Conservation (phyloP, 2,888 invertebrate genomes). For the Frankliniella intonsa region DNA sequence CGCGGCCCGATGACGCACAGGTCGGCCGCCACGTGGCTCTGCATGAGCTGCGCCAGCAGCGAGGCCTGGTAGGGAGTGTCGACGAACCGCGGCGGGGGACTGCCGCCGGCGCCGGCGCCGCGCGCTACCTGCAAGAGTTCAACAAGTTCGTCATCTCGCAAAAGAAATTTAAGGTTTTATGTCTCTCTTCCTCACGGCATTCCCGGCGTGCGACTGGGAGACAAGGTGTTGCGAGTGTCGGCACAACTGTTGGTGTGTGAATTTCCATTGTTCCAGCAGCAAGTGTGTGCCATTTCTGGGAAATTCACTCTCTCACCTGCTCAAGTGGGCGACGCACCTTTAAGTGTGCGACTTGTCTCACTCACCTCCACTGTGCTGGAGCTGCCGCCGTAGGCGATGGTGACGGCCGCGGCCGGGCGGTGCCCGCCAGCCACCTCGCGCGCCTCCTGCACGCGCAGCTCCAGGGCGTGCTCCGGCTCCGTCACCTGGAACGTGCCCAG, state of each 20-base stretch:
- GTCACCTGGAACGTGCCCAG: conserved; percentile 58
- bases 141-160: too few relatives aligned
- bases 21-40: conserved; percentile 75
- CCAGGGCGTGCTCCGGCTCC: conserved; percentile 30
- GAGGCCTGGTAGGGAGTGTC: conserved; percentile 74
- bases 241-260: too few relatives aligned
- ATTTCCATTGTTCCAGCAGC: too few relatives aligned
- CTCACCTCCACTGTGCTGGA: neutral
- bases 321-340: too few relatives aligned
- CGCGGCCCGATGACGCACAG: conserved; percentile 84
- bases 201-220: too few relatives aligned
- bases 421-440: conserved; percentile 28
- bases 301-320: too few relatives aligned
- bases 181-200: too few relatives aligned
- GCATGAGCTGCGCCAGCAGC: conserved; percentile 68
- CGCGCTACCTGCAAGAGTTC: conserved; percentile 42
- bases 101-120: conserved; percentile 39
- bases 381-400: neutral
- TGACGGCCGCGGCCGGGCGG: conserved; percentile 25
- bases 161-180: too few relatives aligned
- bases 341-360: neutral
- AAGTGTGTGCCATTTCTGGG: too few relatives aligned
- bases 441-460: conserved; percentile 40
- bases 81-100: conserved; percentile 50
- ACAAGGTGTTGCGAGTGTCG: too few relatives aligned